Base-by-base conservation (phyloP, 2,797 vertebrate genomes). In the Tarsius wallacei region DNA sequence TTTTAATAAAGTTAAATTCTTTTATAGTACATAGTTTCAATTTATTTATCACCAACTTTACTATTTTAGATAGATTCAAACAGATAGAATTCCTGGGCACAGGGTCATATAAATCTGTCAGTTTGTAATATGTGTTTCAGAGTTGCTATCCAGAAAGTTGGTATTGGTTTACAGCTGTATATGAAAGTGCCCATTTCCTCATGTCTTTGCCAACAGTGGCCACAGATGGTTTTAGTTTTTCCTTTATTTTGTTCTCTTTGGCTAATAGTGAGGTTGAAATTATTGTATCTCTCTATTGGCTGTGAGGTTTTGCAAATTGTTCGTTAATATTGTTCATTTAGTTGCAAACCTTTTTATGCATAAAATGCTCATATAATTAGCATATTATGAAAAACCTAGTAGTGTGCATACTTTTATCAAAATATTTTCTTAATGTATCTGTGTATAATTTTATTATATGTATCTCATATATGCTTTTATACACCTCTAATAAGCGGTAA, bases 1-100 rank as follows among this genome's bases (percentile, higher is more conserved):
- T 88, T 91, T 93, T 82, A 84, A 49, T 83, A 93, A 92, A 15
- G 5, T 21, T 17, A 81, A 85, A 90, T 80, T 82, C 6, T 49
- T 15, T 64, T 64, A n/a, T 14, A 81, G 12, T 57, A 7, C 10
- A 49, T 59, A 51, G 12, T 80, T 94, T 90, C 55, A 42, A 68
- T 53, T 86, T 68, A 90, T 68, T 87, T 77, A 24, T 10, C 26
- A n/a, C 7, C 5, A 70, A 74, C 7, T 42, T 87, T 71, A 16
- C 3, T 19, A 14, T 63, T 90, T 96, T 89, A 70, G 63, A n/a
- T 88, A 94, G 66, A 82, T 55, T 63, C 19, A 10, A 88, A 68
- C 55, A 86, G 28, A 26, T 36, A 3, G 11, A 81, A 84, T 77
- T 92, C 8, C 55, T 88, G 21, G 21, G 5, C 84, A 55, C 92